A percentile compares a stretch with the other conserved stretches of the same genome.
These are phyloP conservation scores for Phragmatobia fuliginosa DNA, from an alignment of 2,888 invertebrate species.

Conservation along the genomic window DNA sequence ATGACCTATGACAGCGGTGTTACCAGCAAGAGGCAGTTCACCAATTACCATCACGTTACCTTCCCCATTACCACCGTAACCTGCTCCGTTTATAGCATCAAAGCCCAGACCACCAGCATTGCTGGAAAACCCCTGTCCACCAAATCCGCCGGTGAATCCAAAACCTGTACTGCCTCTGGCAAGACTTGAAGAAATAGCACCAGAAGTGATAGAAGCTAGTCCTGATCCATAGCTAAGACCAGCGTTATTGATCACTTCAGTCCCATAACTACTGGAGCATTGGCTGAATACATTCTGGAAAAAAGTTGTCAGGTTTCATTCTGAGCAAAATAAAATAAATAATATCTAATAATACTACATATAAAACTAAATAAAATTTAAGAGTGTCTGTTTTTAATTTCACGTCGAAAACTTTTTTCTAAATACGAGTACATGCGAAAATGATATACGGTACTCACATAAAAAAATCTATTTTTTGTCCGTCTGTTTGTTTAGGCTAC, in stretches of 20 bases:
- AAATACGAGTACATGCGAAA: no score
- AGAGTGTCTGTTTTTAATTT: no score
- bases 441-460: no score
- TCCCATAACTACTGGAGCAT: constrained; percentile 4
- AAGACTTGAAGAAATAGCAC: neutral
- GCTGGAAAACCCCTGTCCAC: neutral
- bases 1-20: constrained; percentile 52
- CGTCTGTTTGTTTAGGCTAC: no score
- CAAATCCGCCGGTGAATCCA: neutral
- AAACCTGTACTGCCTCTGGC: neutral
- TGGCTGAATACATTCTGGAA: constrained; percentile 10
- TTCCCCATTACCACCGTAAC: constrained; percentile 49
- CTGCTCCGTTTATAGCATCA: constrained; percentile 6
- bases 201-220: neutral
- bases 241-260: neutral
- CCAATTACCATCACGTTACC: constrained; percentile 55
- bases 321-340: neutral
- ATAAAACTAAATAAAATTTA: no score
- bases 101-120: neutral
- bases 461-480: no score
- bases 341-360: no score
- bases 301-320: neutral
- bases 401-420: no score
- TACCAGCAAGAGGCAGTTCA: constrained; percentile 55
- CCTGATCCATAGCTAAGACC: neutral